Conservation (phyloP, 2,888 invertebrate genomes). For the Tinea trinotella region DNA sequence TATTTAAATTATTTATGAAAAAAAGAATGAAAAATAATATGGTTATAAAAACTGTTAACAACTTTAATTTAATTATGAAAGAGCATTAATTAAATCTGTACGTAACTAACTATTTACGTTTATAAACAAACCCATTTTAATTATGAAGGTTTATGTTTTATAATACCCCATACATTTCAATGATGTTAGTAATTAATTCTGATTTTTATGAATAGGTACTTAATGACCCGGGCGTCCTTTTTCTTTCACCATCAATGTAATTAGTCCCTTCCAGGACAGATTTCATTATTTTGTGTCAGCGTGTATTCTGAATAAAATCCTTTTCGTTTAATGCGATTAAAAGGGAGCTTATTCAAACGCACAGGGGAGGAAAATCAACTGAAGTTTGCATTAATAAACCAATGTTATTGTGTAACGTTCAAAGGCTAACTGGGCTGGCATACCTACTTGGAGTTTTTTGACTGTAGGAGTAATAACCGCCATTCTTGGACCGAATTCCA, state of each 20-base stretch:
- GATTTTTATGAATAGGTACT: slow-evolving; percentile 5
- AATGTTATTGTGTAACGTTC: neutral
- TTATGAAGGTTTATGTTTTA: neutral
- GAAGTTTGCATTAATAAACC: slow-evolving; percentile 6
- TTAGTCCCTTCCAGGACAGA: slow-evolving; percentile 44
- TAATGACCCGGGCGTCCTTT: slow-evolving; percentile 17
- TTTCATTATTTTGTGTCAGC: slow-evolving; percentile 51
- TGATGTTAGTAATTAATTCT: slow-evolving; percentile 4
- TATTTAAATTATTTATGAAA: too few relatives aligned
- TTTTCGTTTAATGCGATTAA: slow-evolving; percentile 52
- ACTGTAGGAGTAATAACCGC: too few relatives aligned
- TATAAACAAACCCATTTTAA: too few relatives aligned
- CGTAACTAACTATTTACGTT: too few relatives aligned
- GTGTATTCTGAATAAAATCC: slow-evolving; percentile 38
- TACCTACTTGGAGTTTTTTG: too few relatives aligned
- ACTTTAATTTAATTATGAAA: too few relatives aligned
- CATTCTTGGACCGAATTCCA: too few relatives aligned
- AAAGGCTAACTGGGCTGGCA: too few relatives aligned
- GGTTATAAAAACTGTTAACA: too few relatives aligned
- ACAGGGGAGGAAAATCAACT: neutral
- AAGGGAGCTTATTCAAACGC: slow-evolving; percentile 27
- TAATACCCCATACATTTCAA: neutral
- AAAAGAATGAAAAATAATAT: too few relatives aligned
- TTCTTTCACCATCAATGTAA: slow-evolving; percentile 29
- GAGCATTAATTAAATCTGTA: too few relatives aligned